These are phyloP conservation scores for Anadara kagoshimensis DNA, from an alignment of 1,140 invertebrate genomes.

Conservation along the genomic window DNA sequence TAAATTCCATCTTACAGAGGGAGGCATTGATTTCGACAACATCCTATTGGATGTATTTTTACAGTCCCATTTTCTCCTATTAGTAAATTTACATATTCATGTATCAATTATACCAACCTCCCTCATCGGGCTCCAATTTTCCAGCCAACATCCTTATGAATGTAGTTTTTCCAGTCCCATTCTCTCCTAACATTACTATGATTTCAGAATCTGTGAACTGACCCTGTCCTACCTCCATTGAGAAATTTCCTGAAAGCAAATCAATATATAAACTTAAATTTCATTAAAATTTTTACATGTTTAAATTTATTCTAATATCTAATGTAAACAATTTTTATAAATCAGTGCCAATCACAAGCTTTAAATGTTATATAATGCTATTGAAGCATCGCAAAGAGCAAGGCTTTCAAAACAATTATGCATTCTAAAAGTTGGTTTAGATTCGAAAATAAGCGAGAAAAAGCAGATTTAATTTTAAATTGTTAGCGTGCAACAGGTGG, in stretches of 20 bases:
- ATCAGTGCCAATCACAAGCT: not conserved
- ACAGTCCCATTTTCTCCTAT: too few species aligned
- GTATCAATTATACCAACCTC: slow-evolving; percentile 75
- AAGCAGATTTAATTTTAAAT: too few species aligned
- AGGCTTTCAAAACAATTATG: too few species aligned
- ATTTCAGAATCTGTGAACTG: slow-evolving; percentile 99
- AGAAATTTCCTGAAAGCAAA: slow-evolving; percentile 82
- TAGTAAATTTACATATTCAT: too few species aligned
- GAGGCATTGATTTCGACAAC: too few species aligned
- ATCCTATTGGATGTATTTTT: too few species aligned
- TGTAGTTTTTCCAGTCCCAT: slow-evolving; percentile 99
- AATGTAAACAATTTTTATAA: not conserved
- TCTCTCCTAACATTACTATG: slow-evolving; percentile 97
- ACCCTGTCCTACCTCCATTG: slow-evolving; percentile 87
- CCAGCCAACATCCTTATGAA: slow-evolving; percentile 99
- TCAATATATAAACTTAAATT: not conserved
- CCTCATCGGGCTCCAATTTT: slow-evolving; percentile 92
- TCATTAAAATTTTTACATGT: not conserved
- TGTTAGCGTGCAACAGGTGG: too few species aligned
- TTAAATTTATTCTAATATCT: not conserved
- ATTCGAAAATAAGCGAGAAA: too few species aligned
- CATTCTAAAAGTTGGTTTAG: too few species aligned
- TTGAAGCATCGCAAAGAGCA: too few species aligned
- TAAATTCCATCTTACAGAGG: too few species aligned
- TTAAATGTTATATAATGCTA: too few species aligned